A percentile compares a stretch with the other conserved stretches of the same genome.
Evolutionary conservation across 2,797 vertebrate genomes (phyloP).

Genomic region (Micropoecilia bifurca): DNA sequence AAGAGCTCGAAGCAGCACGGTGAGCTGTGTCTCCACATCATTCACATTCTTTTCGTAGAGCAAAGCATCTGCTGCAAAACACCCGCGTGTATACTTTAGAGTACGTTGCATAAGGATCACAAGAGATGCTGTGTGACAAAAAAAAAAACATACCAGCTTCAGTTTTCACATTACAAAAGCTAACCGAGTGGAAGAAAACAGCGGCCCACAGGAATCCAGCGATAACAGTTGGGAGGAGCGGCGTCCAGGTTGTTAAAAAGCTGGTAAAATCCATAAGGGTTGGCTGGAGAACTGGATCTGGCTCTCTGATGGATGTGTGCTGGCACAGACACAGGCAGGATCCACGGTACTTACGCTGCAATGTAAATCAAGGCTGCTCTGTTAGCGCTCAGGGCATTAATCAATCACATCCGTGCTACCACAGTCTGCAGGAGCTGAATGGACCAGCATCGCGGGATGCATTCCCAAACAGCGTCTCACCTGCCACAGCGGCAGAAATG

Average conservation of each 20-base stretch:
- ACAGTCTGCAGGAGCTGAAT: constrained; percentile 76
- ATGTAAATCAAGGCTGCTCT: constrained; percentile 58
- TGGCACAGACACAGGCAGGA: constrained; percentile 46
- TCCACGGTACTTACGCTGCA: constrained; percentile 44
- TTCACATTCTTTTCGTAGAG: constrained; percentile 40
- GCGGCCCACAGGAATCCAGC: constrained; percentile 67
- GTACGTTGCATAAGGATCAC: constrained; percentile 23
- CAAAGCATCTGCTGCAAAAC: constrained; percentile 16
- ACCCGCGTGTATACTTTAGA: constrained; percentile 16
- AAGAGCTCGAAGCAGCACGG: constrained; percentile 46
- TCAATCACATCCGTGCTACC: constrained; percentile 55
- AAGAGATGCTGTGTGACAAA: constrained; percentile 49
- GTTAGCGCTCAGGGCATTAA: constrained; percentile 37
- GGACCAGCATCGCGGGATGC: constrained; percentile 67
- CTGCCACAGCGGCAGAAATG: constrained; percentile 39
- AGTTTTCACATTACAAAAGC: constrained; percentile 58
- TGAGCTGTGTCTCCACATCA: constrained; percentile 64
- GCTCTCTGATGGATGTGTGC: constrained; percentile 52
- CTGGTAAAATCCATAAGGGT: constrained; percentile 58
- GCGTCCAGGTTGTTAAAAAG: constrained; percentile 65
- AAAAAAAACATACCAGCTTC: constrained; percentile 50
- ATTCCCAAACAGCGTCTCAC: constrained; percentile 70
- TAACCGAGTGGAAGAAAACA: constrained; percentile 60
- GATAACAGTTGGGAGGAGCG: constrained; percentile 58
- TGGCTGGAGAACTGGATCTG: constrained; percentile 21